Evolutionary conservation across 2,888 invertebrate species (phyloP).

Genomic region (Lepidocyrtoides sp.): DNA sequence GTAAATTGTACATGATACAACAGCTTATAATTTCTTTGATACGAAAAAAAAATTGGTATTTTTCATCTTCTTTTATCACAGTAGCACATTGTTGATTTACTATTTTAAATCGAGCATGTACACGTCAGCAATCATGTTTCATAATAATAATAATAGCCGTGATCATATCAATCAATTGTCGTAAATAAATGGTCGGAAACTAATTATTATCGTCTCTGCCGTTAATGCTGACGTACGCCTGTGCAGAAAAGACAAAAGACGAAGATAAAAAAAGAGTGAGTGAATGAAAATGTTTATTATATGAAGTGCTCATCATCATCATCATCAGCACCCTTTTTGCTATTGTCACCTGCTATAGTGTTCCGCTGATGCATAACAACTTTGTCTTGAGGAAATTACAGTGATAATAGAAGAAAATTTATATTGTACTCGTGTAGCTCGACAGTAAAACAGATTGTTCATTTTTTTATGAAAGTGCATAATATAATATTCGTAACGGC

Average conservation of each 20-base stretch:
- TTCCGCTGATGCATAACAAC: not conserved
- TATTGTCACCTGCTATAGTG: conserved; percentile 12
- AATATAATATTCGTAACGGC: conserved; percentile 23
- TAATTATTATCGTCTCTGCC: conserved; percentile 44
- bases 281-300: conserved; percentile 11
- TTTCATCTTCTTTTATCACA: conserved; percentile 6
- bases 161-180: conserved; percentile 50
- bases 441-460: not conserved
- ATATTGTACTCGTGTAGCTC: not conserved
- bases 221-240: no score
- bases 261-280: no score
- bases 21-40: not conserved
- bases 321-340: not conserved
- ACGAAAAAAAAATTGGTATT: not conserved
- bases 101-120: not conserved
- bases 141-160: not conserved
- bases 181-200: conserved; percentile 57
- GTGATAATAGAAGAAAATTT: conserved; percentile 11
- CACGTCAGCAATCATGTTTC: not conserved
- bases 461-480: conserved; percentile 54
- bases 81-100: not conserved
- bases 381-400: conserved; percentile 37
- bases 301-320: conserved; percentile 28
- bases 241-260: conserved; percentile 16
- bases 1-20: not conserved